These are phyloP conservation scores for Radopholus similis DNA, from an alignment of 1,140 invertebrate species.

Conservation along the genomic window DNA sequence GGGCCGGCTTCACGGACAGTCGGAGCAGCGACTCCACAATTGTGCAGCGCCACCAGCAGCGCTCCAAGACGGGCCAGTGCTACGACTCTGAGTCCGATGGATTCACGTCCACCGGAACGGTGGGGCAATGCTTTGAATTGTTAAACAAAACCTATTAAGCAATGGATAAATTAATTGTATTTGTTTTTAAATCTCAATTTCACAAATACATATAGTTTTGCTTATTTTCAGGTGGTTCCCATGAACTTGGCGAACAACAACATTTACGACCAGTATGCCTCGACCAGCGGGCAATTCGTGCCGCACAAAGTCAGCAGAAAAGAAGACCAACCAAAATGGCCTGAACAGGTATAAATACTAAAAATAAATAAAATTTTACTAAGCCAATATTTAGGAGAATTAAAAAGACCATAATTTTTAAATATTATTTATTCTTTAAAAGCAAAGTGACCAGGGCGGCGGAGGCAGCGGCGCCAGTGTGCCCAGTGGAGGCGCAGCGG, in stretches of 20 bases:
- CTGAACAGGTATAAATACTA: too few relatives aligned
- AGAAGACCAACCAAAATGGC: too few relatives aligned
- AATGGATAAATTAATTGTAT: not conserved
- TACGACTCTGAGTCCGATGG: conserved; percentile 24
- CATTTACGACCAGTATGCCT: not conserved
- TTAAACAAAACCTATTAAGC: not conserved
- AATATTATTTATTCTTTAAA: not conserved
- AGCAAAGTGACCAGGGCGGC: not conserved
- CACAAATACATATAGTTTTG: not conserved
- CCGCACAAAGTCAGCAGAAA: too few relatives aligned
- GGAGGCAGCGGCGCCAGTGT: not conserved
- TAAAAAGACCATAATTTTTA: not conserved
- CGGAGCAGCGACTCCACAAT: conserved; percentile 16
- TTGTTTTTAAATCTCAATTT: not conserved
- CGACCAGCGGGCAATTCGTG: not conserved
- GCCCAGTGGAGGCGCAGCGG: not conserved
- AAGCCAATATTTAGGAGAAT: too few relatives aligned
- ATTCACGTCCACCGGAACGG: conserved; percentile 16
- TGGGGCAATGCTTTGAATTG: not conserved
- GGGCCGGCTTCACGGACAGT: conserved; percentile 10
- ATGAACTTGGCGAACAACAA: conserved; percentile 1
- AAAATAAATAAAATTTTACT: too few relatives aligned
- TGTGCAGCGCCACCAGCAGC: not conserved
- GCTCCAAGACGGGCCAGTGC: not conserved
- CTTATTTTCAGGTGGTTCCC: not conserved